Evolutionary conservation across 2,888 invertebrate genomes (phyloP), one percentile per base, ranked within the genome.

Genomic region (Plebejus argus): DNA sequence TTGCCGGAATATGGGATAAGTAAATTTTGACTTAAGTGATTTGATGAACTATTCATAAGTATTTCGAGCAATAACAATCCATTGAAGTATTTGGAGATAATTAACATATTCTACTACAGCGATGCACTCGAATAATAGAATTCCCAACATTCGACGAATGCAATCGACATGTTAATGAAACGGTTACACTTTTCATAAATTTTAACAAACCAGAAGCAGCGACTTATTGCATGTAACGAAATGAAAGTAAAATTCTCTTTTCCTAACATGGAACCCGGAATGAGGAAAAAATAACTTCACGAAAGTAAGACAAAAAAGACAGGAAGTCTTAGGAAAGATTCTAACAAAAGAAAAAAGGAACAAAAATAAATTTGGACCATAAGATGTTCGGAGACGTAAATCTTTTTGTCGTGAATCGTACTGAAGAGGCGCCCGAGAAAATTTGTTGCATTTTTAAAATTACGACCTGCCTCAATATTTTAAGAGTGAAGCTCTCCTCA

Each of bases 241-340:
- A 71, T 53, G 53, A 49, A 74, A 28, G 49, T 74, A 23, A 53
- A 71, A 71, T 71, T 49, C 18, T 53, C 72, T 49, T 28, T 23
- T 15, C 74, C 74, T 53, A 74, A 74, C 49, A 74, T 49, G 49
- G 74, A 12, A 49, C 45, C 74, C 49, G 74, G 53, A 74, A 74
- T n/a, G 20, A 45, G 53, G 53, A 53, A 74, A 49, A 39, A 74
- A 23, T 18, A 49, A 49, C 74, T 53, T 53, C 49, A 53, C 53
- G 49, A 23, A 28, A 74, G 49, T 74, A 28, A 23, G 18, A 20
- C 20, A 74, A 49, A 53, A 53, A 49, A 49, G 23, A 20, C 45
- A 72, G 39, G 72, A 72, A 39, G 71, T 39, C 71, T 35, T 71
- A 71, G n/a, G 71, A 23, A 71, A 71, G 4, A 71, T 39, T 71